phyloP scores from a whole-genome alignment of 92 coral and sea anemone genomes.

The Umimayanthus chanpuru region DNA sequence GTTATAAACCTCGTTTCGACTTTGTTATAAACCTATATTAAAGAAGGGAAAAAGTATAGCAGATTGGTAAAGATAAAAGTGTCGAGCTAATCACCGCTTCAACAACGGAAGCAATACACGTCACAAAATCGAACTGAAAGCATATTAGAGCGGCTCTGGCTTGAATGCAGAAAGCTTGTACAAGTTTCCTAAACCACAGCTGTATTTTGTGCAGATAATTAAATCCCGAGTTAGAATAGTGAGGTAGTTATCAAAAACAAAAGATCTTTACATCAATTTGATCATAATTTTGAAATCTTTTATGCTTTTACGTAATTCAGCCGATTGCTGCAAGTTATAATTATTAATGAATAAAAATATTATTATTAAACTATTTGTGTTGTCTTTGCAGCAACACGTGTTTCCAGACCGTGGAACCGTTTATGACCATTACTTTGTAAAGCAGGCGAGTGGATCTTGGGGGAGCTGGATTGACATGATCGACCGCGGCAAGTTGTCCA shows the following conservation, averaged over 20 bases:
- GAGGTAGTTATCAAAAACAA: neutral
- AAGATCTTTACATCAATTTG: too few species aligned
- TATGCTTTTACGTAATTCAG: too few species aligned
- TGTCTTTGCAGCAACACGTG: conserved; percentile 85
- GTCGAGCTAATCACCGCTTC: too few species aligned
- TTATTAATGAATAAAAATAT: too few species aligned
- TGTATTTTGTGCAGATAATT: neutral
- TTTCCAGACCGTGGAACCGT: conserved; percentile 98
- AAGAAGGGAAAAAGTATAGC: too few species aligned
- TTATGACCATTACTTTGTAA: conserved; percentile 95
- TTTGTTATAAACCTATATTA: too few species aligned
- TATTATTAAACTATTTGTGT: neutral
- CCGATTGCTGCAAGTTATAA: too few species aligned
- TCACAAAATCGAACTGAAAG: neutral
- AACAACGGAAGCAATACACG: too few species aligned
- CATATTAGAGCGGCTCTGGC: too few species aligned
- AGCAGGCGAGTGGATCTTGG: conserved; percentile 98
- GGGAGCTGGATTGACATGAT: conserved; percentile 92
- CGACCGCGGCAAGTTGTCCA: conserved; percentile 70
- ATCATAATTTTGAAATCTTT: too few species aligned
- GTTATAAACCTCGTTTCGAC: too few species aligned
- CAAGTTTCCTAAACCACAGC: neutral
- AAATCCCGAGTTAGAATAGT: neutral
- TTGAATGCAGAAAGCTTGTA: neutral
- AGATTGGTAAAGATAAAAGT: too few species aligned